A percentile compares a stretch with the other conserved stretches of the same genome.
phyloP scores from a whole-genome alignment of 2,797 vertebrate species.

The Tapirus indicus region DNA sequence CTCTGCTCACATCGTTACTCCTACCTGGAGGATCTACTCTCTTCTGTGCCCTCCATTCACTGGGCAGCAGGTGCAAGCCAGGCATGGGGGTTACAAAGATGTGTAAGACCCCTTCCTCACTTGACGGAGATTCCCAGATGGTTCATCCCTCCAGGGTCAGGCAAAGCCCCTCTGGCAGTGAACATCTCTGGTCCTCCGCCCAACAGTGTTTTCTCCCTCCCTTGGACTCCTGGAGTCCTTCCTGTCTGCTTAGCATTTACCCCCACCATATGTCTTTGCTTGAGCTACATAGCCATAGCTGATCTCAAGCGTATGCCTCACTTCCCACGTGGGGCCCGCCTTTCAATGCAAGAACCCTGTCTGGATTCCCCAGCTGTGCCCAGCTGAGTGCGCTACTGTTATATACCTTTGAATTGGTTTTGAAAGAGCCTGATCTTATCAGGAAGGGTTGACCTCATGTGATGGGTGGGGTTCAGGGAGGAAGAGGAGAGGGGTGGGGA shows the following conservation, averaged over 20 bases:
- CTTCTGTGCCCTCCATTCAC: background rate
- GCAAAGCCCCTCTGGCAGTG: background rate
- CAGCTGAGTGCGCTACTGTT: background rate
- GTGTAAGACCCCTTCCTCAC: background rate
- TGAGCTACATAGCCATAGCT: background rate
- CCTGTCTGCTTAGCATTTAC: background rate
- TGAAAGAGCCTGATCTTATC: background rate
- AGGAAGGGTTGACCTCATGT: background rate
- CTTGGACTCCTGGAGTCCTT: background rate
- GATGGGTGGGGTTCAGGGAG: background rate
- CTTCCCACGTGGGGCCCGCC: background rate
- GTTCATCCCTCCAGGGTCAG: background rate
- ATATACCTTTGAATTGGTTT: background rate
- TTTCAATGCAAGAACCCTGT: background rate
- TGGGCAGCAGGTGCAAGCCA: background rate
- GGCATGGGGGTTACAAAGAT: background rate
- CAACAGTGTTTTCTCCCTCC: background rate
- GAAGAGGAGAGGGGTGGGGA: background rate
- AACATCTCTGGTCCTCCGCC: background rate
- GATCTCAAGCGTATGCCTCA: rapidly evolving
- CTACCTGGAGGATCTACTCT: background rate
- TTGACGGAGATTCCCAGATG: background rate
- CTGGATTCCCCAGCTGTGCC: no score
- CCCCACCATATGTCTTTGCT: background rate
- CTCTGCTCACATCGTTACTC: background rate